Evolutionary conservation across 2,113 vertebrate species (phyloP).

Genomic region (Eubucco bourcierii): DNA sequence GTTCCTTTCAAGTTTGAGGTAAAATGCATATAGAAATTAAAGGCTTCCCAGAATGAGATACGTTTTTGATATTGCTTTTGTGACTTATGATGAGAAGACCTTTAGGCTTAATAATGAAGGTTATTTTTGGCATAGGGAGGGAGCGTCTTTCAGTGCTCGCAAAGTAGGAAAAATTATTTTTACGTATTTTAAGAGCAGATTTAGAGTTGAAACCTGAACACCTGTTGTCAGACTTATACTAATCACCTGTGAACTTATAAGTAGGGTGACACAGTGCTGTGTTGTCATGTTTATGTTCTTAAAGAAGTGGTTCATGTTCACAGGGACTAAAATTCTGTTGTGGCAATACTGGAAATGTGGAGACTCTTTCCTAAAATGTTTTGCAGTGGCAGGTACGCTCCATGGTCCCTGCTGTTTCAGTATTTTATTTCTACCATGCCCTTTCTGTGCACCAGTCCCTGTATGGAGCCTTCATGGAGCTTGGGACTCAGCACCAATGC

Average conservation of each 20-base stretch:
- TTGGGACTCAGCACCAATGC: fast-evolving
- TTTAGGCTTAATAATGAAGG: background rate
- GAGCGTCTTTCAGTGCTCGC: background rate
- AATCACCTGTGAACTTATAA: slow-evolving; percentile 38
- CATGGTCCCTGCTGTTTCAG: background rate
- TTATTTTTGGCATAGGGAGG: background rate
- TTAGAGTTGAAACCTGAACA: slow-evolving; percentile 37
- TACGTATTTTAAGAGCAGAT: slow-evolving; percentile 15
- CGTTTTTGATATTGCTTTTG: background rate
- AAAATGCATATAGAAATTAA: background rate
- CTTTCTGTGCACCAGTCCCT: background rate
- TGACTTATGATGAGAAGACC: background rate
- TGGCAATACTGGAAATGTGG: background rate
- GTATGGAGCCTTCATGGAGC: fast-evolving
- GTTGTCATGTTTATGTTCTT: background rate
- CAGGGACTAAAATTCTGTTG: background rate
- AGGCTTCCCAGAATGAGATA: background rate
- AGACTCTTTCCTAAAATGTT: background rate
- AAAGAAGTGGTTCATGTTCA: background rate
- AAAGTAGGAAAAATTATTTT: slow-evolving; percentile 21
- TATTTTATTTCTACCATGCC: background rate
- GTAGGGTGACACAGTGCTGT: background rate
- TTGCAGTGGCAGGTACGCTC: background rate
- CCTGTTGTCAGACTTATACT: slow-evolving; percentile 41
- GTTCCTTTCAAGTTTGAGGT: slow-evolving; percentile 28